Evolutionary conservation across 1,140 invertebrate genomes (phyloP).

Genomic region (Sycophaga agraensis): DNA sequence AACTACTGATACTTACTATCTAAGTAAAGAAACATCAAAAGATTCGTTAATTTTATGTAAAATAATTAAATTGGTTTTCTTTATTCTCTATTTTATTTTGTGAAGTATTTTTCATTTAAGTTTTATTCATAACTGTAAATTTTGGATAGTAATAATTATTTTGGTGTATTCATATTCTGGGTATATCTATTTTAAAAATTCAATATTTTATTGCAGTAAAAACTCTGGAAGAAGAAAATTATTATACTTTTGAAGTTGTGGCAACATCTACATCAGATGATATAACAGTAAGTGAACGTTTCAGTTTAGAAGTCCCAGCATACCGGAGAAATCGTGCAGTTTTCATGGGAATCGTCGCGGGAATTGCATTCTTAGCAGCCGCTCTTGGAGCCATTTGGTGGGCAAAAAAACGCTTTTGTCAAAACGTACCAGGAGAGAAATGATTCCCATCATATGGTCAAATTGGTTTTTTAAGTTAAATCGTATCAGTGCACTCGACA

Average conservation of each 20-base stretch:
- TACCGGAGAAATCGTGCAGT: conserved; percentile 64
- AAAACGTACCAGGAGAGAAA: conserved; percentile 40
- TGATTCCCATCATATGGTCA: conserved; percentile 31
- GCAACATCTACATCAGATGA: conserved; percentile 61
- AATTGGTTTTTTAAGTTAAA: too few species aligned
- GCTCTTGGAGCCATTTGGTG: conserved; percentile 64
- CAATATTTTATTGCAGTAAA: conserved; percentile 54
- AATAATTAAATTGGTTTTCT: too few species aligned
- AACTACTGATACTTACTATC: conserved; percentile 65
- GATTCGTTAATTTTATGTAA: not conserved
- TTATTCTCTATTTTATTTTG: too few species aligned
- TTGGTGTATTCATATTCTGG: too few species aligned
- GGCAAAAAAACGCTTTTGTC: conserved; percentile 58
- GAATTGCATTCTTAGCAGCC: conserved; percentile 63
- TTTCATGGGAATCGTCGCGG: conserved; percentile 63
- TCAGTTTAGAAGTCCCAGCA: conserved; percentile 63
- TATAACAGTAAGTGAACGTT: conserved; percentile 59
- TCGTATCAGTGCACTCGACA: not conserved
- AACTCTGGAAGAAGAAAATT: conserved; percentile 65
- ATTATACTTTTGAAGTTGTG: conserved; percentile 69
- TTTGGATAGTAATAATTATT: too few species aligned
- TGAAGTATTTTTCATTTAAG: too few species aligned
- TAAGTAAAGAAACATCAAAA: conserved; percentile 48
- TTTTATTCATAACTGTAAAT: too few species aligned
- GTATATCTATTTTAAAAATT: too few species aligned